Base-by-base conservation (phyloP, 1,140 invertebrate genomes). In the Cherax destructor region DNA sequence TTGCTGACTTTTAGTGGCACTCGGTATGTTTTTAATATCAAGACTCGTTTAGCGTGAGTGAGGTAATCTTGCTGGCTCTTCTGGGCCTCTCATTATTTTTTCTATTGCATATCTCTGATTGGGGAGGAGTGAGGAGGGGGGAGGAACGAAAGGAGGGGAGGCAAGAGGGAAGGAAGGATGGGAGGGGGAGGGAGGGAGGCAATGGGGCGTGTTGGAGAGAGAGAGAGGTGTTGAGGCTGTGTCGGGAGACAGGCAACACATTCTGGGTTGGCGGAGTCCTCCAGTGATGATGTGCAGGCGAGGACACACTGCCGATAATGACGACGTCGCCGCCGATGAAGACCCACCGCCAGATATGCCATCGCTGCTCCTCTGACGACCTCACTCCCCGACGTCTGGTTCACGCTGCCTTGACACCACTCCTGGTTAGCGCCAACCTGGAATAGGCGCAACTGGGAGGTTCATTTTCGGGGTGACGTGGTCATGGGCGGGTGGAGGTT, bases 221-320 rank as follows among this genome's bases (percentile, higher is more conserved):
- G 52, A 56, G 47, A 77, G 76, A 77, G 10, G 18, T 65, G 61
- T 65, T 16, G 61, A 5, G 61, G 16, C 18, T 16, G 11, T 65
- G 61, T 13, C 61, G 16, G 61, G 61, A 65, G 61, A 65, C 61
- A 65, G 9, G 61, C 61, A 21, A 59, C 16, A 16, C 9, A 59
- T 16, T 10, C 56, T 10, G 56, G 21, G 77, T 4, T 11, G 9
- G 41, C 21, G 79, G 18, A 56, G 24, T 52, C n/a, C 52, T 81
- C 79, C 3, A 52, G 3, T 47, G 52, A 52, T 81, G 79, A n/a
- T 81, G 50, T 81, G 79, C 79, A 11, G 24, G n/a, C 69, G 52
- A 56, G n/a, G n/a, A 24, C 69, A 74, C 69, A 11, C 79, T 81
- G 79, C 79, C 18, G 79, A 81, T 81, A 81, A 59, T 52, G 52